These are phyloP conservation scores for Sinocyclocheilus rhinocerous DNA, from an alignment of 2,113 vertebrate species.

Conservation along the genomic window DNA sequence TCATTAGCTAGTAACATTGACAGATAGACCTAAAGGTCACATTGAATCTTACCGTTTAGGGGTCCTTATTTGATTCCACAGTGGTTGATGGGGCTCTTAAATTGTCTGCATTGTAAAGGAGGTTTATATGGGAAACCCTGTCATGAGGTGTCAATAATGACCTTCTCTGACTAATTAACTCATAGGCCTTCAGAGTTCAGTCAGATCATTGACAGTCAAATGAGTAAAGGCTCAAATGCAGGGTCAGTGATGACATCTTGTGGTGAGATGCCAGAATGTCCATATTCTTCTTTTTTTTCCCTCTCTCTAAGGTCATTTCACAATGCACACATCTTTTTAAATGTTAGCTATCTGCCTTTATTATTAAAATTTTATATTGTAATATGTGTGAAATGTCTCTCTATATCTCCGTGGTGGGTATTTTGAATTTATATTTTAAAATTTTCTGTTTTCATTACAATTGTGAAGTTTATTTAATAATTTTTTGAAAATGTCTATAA, in stretches of 20 bases:
- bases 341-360: not conserved
- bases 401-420: not conserved
- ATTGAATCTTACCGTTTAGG: constrained; percentile 38
- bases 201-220: not conserved
- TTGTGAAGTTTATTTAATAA: not conserved
- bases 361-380: not conserved
- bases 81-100: not conserved
- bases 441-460: not conserved
- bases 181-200: constrained; percentile 28
- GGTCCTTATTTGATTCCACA: not conserved
- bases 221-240: constrained; percentile 20
- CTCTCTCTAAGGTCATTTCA: not conserved
- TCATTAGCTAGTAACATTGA: not conserved
- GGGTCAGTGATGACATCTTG: constrained; percentile 68
- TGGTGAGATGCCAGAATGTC: constrained; percentile 53
- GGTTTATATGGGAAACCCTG: constrained; percentile 48
- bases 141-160: constrained; percentile 45
- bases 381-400: not conserved
- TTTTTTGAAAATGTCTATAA: too few relatives aligned
- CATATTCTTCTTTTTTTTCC: not conserved
- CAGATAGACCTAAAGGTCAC: not conserved
- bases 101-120: not conserved
- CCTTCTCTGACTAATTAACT: constrained; percentile 64
- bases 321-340: not conserved
- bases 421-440: too few relatives aligned